Base-by-base conservation (phyloP, 2,888 invertebrate genomes). In the Pasiphila rectangulata region DNA sequence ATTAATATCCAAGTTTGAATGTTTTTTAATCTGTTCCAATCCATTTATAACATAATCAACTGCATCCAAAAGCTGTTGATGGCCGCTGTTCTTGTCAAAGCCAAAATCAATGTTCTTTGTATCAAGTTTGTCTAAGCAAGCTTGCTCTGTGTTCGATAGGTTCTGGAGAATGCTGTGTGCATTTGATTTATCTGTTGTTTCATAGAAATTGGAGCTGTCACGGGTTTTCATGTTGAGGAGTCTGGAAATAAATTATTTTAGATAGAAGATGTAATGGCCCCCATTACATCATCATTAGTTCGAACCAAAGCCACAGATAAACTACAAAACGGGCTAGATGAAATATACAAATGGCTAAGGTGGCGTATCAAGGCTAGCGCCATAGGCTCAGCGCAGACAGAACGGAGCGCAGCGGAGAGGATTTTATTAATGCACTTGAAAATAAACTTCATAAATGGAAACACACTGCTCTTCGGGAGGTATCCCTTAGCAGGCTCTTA, bases 31-130 rank as follows among this genome's bases (percentile, higher is more conserved):
- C 9, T 79, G 64, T 16, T 79, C 79, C 1, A 89, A 54, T 0
- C 84, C 84, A 0, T 78, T 71, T 0, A 86, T 73, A 0, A 87
- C 82, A 29, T 88, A 85, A 0, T 74, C 79, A 0, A 89, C 83
- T 0, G 86, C 84, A 0, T 87, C 82, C 1, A 87, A 35, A 0
- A 89, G 51, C 41, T 87, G 80, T 30, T 77, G 70, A 40, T 85
- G 85, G 0, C 87, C 86, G 0, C 69, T 72, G 0, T 69, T 65
- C 15, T 81, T 73, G 13, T 75, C 57, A 37, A 75, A 85, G 0
- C 88, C 89, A 36, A 88, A 80, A 19, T 87, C 82, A 0, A 89
- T 68, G 5, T 85, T 82, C 42, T 76, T 81, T 0, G 78, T 72
- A 16, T 78, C 67, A 0, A 89, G 57, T 37, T 70, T 79, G 51